Evolutionary conservation across 2,888 invertebrate species (phyloP).

Genomic region (Petrolisthes cinctipes): DNA sequence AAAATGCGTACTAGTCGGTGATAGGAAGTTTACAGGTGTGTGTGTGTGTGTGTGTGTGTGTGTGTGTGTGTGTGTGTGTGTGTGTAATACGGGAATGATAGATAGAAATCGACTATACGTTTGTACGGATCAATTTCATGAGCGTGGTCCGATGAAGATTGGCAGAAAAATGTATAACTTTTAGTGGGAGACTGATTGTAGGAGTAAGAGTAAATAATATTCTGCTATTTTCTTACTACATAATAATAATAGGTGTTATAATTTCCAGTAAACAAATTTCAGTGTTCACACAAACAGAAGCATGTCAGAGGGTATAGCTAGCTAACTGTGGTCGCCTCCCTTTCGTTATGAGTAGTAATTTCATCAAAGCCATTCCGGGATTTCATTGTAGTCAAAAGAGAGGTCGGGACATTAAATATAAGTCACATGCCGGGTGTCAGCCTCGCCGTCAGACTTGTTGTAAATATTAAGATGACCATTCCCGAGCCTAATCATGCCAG

Average conservation of each 20-base stretch:
- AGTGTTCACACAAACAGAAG: no score
- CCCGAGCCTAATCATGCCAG: constrained; percentile 39
- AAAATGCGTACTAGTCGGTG: not conserved
- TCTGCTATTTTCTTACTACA: no score
- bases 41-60: not conserved
- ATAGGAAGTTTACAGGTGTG: not conserved
- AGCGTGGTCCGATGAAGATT: no score
- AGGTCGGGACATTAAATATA: constrained; percentile 35
- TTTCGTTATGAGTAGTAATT: constrained; percentile 28
- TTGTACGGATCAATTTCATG: no score
- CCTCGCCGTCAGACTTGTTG: constrained; percentile 6
- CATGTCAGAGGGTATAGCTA: no score
- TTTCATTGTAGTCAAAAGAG: constrained; percentile 19
- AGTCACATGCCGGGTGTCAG: constrained; percentile 32
- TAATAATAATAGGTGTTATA: no score
- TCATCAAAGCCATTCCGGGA: constrained; percentile 44
- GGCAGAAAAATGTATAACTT: no score
- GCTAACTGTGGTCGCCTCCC: not conserved
- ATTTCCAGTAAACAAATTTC: no score
- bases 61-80: not conserved
- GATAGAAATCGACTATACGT: no score
- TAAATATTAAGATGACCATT: constrained; percentile 48
- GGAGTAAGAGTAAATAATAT: no score
- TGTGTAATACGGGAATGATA: no score
- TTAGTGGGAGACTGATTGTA: no score